Conservation (phyloP, 1,140 invertebrate species). For the Zaprionus kolodkinae region DNA sequence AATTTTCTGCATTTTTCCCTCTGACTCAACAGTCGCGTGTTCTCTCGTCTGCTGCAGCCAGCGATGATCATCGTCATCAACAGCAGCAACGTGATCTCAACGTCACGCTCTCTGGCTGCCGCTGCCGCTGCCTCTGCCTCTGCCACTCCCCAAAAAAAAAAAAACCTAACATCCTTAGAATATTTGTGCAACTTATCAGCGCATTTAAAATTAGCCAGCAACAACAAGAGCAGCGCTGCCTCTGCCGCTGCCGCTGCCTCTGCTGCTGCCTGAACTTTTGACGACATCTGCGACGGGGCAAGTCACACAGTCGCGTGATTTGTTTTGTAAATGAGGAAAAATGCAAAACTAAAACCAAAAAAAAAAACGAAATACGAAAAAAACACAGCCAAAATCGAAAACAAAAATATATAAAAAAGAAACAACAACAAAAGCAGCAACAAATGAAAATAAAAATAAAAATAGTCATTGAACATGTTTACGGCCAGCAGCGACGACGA, state of each 20-base stretch:
- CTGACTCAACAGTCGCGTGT: conserved; percentile 30
- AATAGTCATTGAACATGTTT: conserved; percentile 81
- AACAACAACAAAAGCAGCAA: conserved; percentile 51
- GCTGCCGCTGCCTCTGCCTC: too few species aligned
- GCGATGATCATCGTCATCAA: conserved; percentile 7
- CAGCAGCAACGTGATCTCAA: conserved; percentile 27
- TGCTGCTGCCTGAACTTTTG: conserved; percentile 56
- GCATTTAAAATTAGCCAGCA: conserved; percentile 75
- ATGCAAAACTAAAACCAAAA: conserved; percentile 73
- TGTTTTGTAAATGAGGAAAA: conserved; percentile 79
- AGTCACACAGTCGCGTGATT: conserved; percentile 75
- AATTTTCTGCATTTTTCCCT: not conserved
- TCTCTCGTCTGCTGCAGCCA: conserved; percentile 15
- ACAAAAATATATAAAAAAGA: conserved; percentile 45
- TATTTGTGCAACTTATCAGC: conserved; percentile 81
- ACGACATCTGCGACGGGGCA: conserved; percentile 71
- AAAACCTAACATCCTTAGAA: conserved; percentile 67
- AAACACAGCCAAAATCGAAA: conserved; percentile 56
- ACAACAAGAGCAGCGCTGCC: conserved; percentile 20
- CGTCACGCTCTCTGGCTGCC: not conserved
- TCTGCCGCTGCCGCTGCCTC: not conserved
- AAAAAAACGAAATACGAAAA: conserved; percentile 52
- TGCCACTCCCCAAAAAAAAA: conserved; percentile 22
- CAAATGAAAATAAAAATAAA: conserved; percentile 60
- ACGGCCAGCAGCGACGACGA: conserved; percentile 41